phyloP scores from a whole-genome alignment of 1,140 invertebrate genomes.

The Eciton burchellii region DNA sequence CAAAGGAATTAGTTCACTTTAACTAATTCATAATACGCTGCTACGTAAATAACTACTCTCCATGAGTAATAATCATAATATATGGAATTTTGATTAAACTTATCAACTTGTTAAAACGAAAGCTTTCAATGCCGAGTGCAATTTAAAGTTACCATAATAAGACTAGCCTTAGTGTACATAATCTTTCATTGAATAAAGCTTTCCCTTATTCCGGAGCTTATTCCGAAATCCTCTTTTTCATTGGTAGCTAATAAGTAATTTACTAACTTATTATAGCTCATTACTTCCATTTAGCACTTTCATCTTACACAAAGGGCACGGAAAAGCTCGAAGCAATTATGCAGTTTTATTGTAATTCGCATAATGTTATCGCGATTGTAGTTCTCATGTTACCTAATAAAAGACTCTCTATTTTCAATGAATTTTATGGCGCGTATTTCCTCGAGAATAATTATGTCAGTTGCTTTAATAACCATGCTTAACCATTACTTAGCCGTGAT shows the following conservation, averaged over 20 bases:
- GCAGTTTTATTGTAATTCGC: not conserved
- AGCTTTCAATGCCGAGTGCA: not conserved
- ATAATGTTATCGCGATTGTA: not conserved
- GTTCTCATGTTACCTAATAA: not conserved
- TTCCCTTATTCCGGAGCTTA: slow-evolving; percentile 35
- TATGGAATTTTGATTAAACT: not conserved
- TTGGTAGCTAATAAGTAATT: slow-evolving; percentile 38
- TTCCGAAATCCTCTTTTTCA: slow-evolving; percentile 44
- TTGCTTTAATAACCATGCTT: not conserved
- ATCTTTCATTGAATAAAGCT: slow-evolving; percentile 19
- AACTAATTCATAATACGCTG: no score
- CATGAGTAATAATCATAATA: not conserved
- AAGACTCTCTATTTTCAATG: not conserved
- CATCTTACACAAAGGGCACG: not conserved
- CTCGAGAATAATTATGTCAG: not conserved
- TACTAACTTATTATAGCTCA: slow-evolving; percentile 25
- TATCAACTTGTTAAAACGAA: not conserved
- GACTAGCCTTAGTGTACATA: not conserved
- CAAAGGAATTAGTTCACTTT: no score
- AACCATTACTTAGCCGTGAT: not conserved
- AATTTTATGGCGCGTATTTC: not conserved
- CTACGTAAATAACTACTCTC: no score
- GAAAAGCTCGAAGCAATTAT: slow-evolving; percentile 30
- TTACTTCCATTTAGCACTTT: slow-evolving; percentile 32
- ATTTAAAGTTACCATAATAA: not conserved